phyloP scores from a whole-genome alignment of 1,140 invertebrate genomes.

The Zaprionus taronus region DNA sequence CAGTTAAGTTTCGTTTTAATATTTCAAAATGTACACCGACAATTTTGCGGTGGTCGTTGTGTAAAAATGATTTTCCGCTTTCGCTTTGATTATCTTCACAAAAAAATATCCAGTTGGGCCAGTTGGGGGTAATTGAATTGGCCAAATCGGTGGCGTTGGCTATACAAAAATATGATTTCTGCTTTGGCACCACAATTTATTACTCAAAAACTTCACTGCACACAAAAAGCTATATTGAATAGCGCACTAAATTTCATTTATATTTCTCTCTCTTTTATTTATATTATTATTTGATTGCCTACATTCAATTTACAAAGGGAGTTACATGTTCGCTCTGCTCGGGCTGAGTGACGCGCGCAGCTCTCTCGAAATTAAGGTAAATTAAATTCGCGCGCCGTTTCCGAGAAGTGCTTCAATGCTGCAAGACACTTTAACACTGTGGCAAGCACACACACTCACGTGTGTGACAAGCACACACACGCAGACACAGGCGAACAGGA shows the following conservation, averaged over 20 bases:
- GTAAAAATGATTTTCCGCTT: conserved; percentile 28
- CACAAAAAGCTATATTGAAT: conserved; percentile 15
- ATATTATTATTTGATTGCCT: conserved; percentile 27
- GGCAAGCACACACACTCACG: conserved; percentile 3
- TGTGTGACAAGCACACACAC: neutral
- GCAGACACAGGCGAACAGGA: too few relatives aligned
- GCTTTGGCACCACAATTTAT: conserved; percentile 64
- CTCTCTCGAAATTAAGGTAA: conserved; percentile 22
- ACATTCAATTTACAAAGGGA: conserved; percentile 26
- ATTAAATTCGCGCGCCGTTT: conserved; percentile 31
- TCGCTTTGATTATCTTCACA: conserved; percentile 72
- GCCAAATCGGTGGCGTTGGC: conserved; percentile 66
- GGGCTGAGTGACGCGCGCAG: conserved; percentile 51
- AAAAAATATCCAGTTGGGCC: conserved; percentile 41
- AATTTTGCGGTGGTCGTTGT: conserved; percentile 8
- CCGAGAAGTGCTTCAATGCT: conserved; percentile 1
- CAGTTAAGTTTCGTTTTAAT: conserved; percentile 15
- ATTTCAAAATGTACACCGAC: conserved; percentile 31
- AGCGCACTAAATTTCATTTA: conserved; percentile 1
- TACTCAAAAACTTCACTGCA: conserved; percentile 33
- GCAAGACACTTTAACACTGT: conserved; percentile 10
- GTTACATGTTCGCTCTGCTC: conserved; percentile 58
- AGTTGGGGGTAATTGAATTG: conserved; percentile 24
- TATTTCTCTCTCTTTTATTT: neutral
- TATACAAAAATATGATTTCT: conserved; percentile 32